Evolutionary conservation across 2,797 vertebrate genomes (phyloP).

Genomic region (Hapalemur alaotrensis): DNA sequence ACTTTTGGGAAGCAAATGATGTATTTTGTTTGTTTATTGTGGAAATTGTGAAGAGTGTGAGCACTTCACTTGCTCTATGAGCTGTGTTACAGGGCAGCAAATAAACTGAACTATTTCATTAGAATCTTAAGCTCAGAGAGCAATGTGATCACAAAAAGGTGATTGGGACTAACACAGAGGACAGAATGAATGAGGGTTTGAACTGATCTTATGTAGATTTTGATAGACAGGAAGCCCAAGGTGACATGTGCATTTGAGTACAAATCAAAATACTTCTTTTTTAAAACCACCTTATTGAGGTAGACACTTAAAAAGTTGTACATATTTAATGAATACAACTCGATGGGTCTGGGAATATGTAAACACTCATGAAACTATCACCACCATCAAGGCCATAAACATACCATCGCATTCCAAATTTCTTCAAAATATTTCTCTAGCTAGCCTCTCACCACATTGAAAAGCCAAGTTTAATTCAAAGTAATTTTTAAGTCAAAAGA

Average conservation of each 20-base stretch:
- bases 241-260: not conserved
- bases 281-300: not conserved
- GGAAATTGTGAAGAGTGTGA: not conserved
- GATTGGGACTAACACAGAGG: not conserved
- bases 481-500: slow-evolving; percentile 32
- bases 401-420: not conserved
- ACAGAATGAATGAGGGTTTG: not conserved
- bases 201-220: not conserved
- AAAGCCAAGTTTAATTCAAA: slow-evolving; percentile 32
- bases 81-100: not conserved
- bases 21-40: not conserved
- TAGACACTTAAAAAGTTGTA: not conserved
- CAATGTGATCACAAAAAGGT: not conserved
- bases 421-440: not conserved
- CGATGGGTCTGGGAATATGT: not conserved
- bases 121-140: not conserved
- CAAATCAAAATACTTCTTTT: not conserved
- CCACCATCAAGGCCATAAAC: not conserved
- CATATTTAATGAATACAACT: not conserved
- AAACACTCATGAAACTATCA: not conserved
- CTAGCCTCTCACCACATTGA: not conserved
- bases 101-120: not conserved
- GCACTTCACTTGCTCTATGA: not conserved
- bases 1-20: not conserved
- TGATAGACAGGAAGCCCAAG: not conserved